Percentiles rank a stretch among this genome's conserved stretches.
Evolutionary conservation across 2,797 vertebrate species (phyloP).

Genomic region (Cygnus olor): DNA sequence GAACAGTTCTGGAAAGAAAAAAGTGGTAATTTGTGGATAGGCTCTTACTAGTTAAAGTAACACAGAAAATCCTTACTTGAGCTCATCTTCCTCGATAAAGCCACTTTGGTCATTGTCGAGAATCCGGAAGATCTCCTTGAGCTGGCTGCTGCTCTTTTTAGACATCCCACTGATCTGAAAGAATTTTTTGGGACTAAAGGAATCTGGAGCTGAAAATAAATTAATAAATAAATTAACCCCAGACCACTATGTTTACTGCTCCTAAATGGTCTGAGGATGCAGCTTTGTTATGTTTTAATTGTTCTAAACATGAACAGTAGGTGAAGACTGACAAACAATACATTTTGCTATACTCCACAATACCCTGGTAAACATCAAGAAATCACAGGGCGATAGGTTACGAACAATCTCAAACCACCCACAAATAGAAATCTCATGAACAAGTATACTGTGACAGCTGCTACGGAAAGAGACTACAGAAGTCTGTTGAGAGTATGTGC

Average conservation of each 20-base stretch:
- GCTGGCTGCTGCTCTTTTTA: slow-evolving; percentile 88
- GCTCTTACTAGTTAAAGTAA: not conserved
- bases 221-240: slow-evolving; percentile 64
- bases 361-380: not conserved
- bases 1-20: not conserved
- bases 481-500: not conserved
- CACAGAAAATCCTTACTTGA: slow-evolving; percentile 84
- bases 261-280: not conserved
- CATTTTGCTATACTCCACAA: not conserved
- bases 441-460: not conserved
- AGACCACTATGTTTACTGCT: not conserved
- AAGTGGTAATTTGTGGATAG: not conserved
- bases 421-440: not conserved
- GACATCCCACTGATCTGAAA: slow-evolving; percentile 93
- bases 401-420: not conserved
- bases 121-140: slow-evolving; percentile 90
- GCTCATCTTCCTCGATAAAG: slow-evolving; percentile 92
- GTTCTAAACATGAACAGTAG: not conserved
- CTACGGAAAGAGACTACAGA: not conserved
- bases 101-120: slow-evolving; percentile 94
- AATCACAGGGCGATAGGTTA: not conserved
- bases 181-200: slow-evolving; percentile 95
- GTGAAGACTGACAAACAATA: not conserved
- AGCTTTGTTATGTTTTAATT: not conserved
- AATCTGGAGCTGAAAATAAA: slow-evolving; percentile 87